Conservation (phyloP, 1,140 invertebrate genomes). For the Berghia stephanieae region DNA sequence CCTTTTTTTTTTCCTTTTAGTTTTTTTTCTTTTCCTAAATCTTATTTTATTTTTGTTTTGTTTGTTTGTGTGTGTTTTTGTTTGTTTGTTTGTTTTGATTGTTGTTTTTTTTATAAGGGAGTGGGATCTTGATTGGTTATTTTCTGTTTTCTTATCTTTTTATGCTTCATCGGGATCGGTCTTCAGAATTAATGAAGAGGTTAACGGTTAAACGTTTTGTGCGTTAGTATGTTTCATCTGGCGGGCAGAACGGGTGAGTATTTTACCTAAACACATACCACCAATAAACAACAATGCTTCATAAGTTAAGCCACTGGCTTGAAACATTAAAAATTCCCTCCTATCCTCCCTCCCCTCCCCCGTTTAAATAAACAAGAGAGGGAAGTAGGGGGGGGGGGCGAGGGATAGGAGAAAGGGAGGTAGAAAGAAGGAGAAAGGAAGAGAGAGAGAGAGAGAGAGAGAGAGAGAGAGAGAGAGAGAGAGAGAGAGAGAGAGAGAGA, state of each 20-base stretch:
- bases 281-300: not conserved
- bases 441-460: not conserved
- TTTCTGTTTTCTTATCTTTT: not conserved
- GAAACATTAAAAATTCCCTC: not conserved
- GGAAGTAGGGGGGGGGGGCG: not conserved
- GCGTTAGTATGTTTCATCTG: no score
- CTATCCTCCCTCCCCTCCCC: not conserved
- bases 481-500: conserved; percentile 15
- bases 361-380: not conserved
- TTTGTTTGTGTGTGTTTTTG: not conserved
- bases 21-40: not conserved
- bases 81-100: not conserved
- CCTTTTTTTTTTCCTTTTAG: not conserved
- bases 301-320: not conserved
- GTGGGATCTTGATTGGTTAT: not conserved
- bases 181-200: not conserved
- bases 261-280: not conserved
- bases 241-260: not conserved
- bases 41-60: not conserved
- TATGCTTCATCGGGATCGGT: not conserved
- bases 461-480: conserved; percentile 14
- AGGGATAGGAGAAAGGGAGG: conserved; percentile 23
- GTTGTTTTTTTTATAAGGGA: not conserved
- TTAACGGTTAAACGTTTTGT: not conserved
- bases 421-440: conserved; percentile 26